A percentile compares a stretch with the other conserved stretches of the same genome.
Evolutionary conservation across 2,113 vertebrate genomes (phyloP).

Genomic region (Bambusicola thoracicus): DNA sequence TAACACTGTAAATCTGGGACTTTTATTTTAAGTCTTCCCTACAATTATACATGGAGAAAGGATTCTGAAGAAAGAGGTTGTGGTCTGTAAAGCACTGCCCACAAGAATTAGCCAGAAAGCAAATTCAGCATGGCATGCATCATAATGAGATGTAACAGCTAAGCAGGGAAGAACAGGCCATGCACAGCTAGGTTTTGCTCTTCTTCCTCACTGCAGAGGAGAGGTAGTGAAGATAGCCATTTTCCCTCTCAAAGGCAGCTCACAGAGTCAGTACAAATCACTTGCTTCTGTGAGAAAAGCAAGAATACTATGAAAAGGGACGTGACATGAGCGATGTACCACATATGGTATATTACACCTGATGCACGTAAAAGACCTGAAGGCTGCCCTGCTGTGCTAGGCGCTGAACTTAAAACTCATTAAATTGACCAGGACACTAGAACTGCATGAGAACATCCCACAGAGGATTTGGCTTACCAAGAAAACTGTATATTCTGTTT

Average conservation of each 20-base stretch:
- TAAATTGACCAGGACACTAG: not conserved
- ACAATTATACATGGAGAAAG: not conserved
- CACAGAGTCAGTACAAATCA: not conserved
- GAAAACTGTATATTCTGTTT: not conserved
- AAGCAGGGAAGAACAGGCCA: not conserved
- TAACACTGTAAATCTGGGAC: not conserved
- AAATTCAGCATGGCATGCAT: not conserved
- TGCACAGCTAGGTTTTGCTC: not conserved
- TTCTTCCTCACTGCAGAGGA: not conserved
- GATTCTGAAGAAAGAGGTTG: not conserved
- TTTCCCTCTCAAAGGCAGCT: not conserved
- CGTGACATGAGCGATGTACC: not conserved
- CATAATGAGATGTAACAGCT: not conserved
- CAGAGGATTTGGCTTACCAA: not conserved
- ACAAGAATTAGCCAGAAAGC: not conserved
- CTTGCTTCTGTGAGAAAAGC: not conserved
- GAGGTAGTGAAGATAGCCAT: not conserved
- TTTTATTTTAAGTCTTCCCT: not conserved
- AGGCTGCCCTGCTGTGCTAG: not conserved
- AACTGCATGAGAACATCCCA: not conserved
- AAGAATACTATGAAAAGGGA: not conserved
- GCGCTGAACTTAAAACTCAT: not conserved
- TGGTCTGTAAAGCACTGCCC: not conserved
- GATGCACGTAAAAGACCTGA: not conserved
- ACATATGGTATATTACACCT: not conserved